Evolutionary conservation across 2,797 vertebrate genomes (phyloP).

Genomic region (Lagodon rhomboides): DNA sequence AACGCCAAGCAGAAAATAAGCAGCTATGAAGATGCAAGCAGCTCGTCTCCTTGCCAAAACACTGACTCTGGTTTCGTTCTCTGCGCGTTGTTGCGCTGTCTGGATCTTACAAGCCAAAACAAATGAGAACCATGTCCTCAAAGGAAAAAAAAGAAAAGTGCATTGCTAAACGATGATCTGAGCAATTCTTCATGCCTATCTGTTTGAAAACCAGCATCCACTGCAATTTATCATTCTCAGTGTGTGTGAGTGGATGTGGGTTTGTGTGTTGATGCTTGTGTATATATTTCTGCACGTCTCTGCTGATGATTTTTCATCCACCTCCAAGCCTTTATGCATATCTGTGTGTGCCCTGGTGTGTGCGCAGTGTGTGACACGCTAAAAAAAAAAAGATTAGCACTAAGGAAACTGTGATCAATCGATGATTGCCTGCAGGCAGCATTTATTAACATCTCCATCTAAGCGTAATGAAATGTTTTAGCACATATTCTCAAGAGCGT

Average conservation of each 20-base stretch:
- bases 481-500: constrained; percentile 14
- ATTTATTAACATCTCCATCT: constrained; percentile 70
- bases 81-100: constrained; percentile 1
- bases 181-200: constrained; percentile 47
- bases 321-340: constrained; percentile 30
- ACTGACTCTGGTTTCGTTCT: constrained; percentile 26
- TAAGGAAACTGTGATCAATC: constrained; percentile 66
- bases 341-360: constrained; percentile 12
- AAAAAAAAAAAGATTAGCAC: constrained; percentile 41
- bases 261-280: constrained; percentile 25
- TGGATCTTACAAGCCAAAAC: constrained; percentile 48
- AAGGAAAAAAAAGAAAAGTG: constrained; percentile 17
- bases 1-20: constrained; percentile 58
- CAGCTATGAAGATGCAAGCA: constrained; percentile 36
- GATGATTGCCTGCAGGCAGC: constrained; percentile 46
- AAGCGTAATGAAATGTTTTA: constrained; percentile 54
- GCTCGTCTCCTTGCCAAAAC: constrained; percentile 46
- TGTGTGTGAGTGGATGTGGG: constrained; percentile 30
- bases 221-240: constrained; percentile 45
- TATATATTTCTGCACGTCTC: constrained; percentile 37
- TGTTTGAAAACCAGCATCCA: constrained; percentile 58
- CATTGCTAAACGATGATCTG: constrained; percentile 46
- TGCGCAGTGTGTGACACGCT: constrained; percentile 20
- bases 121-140: constrained; percentile 42
- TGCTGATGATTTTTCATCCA: constrained; percentile 49